Base-by-base conservation (phyloP, 1,140 invertebrate genomes). In the Drosophila sechellia region DNA sequence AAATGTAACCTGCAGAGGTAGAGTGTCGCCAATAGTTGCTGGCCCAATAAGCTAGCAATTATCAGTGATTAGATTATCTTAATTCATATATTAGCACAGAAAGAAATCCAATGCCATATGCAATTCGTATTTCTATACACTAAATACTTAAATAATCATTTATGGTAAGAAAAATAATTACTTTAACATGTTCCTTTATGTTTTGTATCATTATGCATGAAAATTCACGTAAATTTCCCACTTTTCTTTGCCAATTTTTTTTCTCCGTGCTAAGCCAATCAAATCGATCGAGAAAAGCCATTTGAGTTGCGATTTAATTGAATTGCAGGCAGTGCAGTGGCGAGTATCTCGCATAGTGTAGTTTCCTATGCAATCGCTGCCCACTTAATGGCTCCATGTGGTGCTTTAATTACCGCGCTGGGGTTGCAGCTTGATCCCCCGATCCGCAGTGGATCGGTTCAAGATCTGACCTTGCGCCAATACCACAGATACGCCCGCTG, bases 391-490 rank as follows among this genome's bases (percentile, higher is more conserved):
- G 56, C 40, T 64, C 27, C 39, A 61, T 64, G 61, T 64, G 40
- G 56, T 20, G 61, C 61, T 64, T 64, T 64, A 64, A 64, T 64
- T 64, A 46, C 56, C 61, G 25, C 56, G 40, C 15, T 64, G 56
- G 61, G 61, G 61, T 64, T 42, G 20, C 61, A 45, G 61, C 61
- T 60, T 60, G 61, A 64, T 60, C 40, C 53, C 20, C 35, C 27
- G 61, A 64, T 60, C 40, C 52, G 3, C 52, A 12, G 37, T 55
- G 54, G 59, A 59, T 61, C 25, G 59, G 59, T 58, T 56, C 54
- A 61, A 61, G 59, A 59, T 58, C 35, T 48, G 22, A 52, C 64
- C 64, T 64, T 68, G 64, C 50, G 60, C 64, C 64, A 64, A 65
- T 68, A 52, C 46, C 46, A 52, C 64, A 50, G 64, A 27, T 42